These are phyloP conservation scores for Ibidorhyncha struthersii DNA, from an alignment of 2,113 vertebrate genomes.

Conservation along the genomic window DNA sequence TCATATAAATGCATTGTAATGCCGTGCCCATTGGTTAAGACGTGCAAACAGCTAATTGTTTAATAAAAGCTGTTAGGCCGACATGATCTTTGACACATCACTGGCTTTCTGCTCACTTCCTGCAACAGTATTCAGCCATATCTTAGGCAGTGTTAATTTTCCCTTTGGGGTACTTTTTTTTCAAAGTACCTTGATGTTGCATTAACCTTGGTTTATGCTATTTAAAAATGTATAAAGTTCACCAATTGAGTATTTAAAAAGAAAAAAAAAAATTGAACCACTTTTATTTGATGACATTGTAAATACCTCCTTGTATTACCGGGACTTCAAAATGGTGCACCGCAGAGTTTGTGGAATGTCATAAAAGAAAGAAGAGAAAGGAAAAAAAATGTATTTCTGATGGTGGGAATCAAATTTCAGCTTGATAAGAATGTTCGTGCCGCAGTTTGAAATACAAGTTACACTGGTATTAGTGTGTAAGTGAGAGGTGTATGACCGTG, in stretches of 20 bases:
- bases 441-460: neutral
- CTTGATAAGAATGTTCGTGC: neutral
- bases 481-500: neutral
- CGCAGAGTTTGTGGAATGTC: neutral
- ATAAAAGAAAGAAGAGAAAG: neutral
- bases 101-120: neutral
- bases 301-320: neutral
- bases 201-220: neutral
- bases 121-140: neutral
- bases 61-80: neutral
- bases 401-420: neutral
- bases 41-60: neutral
- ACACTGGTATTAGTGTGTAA: neutral
- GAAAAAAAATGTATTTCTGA: neutral
- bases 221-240: neutral
- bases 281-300: neutral
- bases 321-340: neutral
- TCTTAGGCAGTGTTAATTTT: neutral
- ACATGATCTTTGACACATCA: neutral
- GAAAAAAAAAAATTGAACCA: rapidly evolving
- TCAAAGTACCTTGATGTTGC: neutral
- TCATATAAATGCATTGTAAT: neutral
- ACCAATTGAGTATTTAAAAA: neutral
- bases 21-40: neutral
- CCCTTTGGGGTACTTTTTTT: neutral